These are phyloP conservation scores for Vireo altiloquus DNA, from an alignment of 2,113 vertebrate genomes.

Conservation along the genomic window DNA sequence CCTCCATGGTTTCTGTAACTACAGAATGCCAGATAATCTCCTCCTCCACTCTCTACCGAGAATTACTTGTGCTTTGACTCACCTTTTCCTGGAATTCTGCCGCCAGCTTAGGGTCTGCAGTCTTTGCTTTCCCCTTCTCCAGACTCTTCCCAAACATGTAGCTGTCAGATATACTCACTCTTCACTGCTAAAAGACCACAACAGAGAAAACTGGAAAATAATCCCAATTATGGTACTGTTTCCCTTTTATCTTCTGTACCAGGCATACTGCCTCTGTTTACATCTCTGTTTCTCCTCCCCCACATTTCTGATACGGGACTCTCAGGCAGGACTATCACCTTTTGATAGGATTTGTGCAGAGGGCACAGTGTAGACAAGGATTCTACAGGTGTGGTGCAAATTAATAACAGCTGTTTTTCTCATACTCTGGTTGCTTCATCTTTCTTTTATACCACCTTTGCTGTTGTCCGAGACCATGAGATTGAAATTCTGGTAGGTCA, in stretches of 20 bases:
- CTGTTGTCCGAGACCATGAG: background rate
- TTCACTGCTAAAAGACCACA: background rate
- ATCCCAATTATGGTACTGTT: background rate
- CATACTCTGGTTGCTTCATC: background rate
- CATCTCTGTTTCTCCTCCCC: background rate
- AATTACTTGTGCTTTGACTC: background rate
- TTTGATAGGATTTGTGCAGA: background rate
- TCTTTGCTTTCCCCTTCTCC: background rate
- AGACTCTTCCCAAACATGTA: background rate
- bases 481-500: background rate
- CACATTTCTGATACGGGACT: background rate
- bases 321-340: background rate
- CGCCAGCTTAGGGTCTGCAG: background rate
- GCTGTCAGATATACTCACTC: background rate
- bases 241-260: background rate
- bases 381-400: background rate
- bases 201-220: background rate
- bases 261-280: background rate
- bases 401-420: background rate
- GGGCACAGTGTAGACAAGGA: background rate
- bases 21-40: background rate
- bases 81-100: background rate
- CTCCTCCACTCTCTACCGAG: background rate
- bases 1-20: background rate
- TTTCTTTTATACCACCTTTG: background rate